Conservation (phyloP, 2,797 vertebrate species). For the Sus cebifrons region DNA sequence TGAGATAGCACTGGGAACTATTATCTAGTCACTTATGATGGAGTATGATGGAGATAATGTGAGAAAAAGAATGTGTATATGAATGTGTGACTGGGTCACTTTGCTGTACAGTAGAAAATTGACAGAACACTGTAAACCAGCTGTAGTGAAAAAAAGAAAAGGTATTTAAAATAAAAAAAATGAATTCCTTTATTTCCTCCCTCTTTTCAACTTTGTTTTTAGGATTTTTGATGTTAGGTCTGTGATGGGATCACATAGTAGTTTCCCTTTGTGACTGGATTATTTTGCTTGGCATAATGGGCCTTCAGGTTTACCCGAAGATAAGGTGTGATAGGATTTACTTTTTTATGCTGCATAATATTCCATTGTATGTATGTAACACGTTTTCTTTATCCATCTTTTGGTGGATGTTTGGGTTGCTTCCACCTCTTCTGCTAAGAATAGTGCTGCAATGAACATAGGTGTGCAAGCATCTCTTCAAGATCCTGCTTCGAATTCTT, state of each 20-base stretch:
- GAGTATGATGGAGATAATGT: no score
- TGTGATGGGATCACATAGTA: no score
- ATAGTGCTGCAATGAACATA: background rate
- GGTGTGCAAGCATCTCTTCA: background rate
- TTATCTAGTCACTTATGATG: no score
- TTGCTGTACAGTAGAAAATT: no score
- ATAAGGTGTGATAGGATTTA: background rate
- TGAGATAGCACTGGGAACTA: no score
- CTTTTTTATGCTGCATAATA: background rate
- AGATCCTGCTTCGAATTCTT: background rate
- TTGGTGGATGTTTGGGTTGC: background rate
- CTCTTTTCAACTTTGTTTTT: background rate
- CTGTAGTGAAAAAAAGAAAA: no score
- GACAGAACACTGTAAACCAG: no score
- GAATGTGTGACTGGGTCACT: no score
- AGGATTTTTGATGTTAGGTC: background rate
- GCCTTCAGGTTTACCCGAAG: background rate
- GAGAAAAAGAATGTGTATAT: no score
- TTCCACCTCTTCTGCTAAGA: background rate
- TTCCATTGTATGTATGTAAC: background rate
- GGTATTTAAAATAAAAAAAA: no score
- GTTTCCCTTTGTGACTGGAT: background rate
- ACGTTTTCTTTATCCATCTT: background rate
- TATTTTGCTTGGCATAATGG: background rate
- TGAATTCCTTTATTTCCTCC: fast-evolving